Base-by-base conservation (phyloP, 2,888 invertebrate species). In the Conchocele bisecta region DNA sequence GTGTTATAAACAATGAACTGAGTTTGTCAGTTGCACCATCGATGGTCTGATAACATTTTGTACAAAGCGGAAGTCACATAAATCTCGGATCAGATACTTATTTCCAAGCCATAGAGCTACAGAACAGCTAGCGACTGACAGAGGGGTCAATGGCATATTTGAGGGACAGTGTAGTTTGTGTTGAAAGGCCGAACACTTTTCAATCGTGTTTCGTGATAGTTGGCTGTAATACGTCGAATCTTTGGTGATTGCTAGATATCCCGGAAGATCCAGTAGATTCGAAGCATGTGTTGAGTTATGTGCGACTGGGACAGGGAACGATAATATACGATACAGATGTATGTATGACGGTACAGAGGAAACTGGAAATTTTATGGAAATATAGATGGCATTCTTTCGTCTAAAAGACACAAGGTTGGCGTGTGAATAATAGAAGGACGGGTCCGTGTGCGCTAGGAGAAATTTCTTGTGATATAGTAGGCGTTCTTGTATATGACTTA, bases 1-100 rank as follows among this genome's bases (percentile, higher is more conserved):
- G 50, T 54, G 29, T 63, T 63, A 17, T 26, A 63, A 6, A 63
- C 4, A n/a, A 63, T 26, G n/a, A 63, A 54, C 15, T 54, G 63
- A 54, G n/a, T 53, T 22, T 24, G 53, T 54, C 2, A 54, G 20
- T 29, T 61, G 51, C 35, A 20, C 15, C 15, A 58, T 4, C 17
- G 39, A 31, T 17, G 61, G 22, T 17, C 1, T 3, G 5, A 61
- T 15, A 15, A 3, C 17, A 41, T 51, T 39, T 39, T 39, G 39
- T 7, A 61, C 13, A 29, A 63, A 51, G 1, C 46, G 6, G 33
- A 61, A 63, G 11, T 63, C 22, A 33, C 63, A 63, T 51, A 35
- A 6, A 2, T 3, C 1, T 4, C 33, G 17, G 20, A 51, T n/a
- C 22, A 2, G 20, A 6, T 2, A 9, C 35, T 35, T 51, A 22